These are phyloP conservation scores for Lypha dubia DNA, from an alignment of 2,888 invertebrate genomes.

Conservation along the genomic window DNA sequence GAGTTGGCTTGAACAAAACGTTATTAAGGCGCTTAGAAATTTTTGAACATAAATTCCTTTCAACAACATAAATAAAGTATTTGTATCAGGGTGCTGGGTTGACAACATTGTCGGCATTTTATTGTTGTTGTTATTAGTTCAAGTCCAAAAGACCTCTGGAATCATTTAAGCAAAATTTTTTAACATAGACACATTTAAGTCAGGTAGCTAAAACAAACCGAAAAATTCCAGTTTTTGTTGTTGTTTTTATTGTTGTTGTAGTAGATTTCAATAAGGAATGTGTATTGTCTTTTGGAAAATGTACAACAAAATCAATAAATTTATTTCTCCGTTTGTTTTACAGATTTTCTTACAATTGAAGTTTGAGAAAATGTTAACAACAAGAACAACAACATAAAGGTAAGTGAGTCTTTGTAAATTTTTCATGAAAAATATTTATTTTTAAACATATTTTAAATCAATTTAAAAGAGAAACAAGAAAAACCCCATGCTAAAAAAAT, in stretches of 20 bases:
- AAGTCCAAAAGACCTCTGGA: background rate
- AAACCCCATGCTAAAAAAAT: background rate
- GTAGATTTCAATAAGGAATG: conserved; percentile 29
- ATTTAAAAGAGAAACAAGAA: background rate
- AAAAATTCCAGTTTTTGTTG: background rate
- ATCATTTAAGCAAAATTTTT: background rate
- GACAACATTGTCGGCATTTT: conserved; percentile 71
- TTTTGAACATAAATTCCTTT: conserved; percentile 22
- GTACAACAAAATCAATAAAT: conserved; percentile 19
- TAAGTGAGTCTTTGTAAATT: background rate
- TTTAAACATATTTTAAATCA: background rate
- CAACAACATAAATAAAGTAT: conserved; percentile 11
- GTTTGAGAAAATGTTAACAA: conserved; percentile 11
- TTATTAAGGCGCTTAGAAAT: conserved; percentile 43
- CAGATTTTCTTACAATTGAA: conserved; percentile 9
- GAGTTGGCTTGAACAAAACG: conserved; percentile 5
- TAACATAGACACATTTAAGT: conserved; percentile 1
- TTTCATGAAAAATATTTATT: background rate
- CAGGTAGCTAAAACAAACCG: conserved; percentile 19
- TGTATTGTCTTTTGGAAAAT: conserved; percentile 38
- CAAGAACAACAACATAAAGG: conserved; percentile 20
- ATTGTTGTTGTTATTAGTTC: conserved; percentile 29
- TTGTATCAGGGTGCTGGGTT: conserved; percentile 55
- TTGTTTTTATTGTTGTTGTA: conserved; percentile 1
- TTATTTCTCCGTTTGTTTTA: conserved; percentile 15